Percentiles rank a stretch among this genome's conserved stretches.
Evolutionary conservation across 1,140 invertebrate species (phyloP).

Genomic region (Euwallacea similis): DNA sequence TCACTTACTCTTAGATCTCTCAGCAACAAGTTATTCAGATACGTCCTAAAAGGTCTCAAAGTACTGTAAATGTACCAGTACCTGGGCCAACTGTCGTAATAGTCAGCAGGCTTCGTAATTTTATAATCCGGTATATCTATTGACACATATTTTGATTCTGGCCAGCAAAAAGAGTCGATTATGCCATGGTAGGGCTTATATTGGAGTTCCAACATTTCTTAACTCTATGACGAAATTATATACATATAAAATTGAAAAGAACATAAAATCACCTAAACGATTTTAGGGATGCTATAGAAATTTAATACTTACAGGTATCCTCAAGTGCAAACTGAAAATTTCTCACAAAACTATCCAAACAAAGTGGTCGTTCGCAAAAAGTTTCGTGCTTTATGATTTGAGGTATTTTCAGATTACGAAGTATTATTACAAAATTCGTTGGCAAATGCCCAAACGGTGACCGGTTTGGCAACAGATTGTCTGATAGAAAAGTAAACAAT

Average conservation of each 20-base stretch:
- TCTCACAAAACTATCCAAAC: conserved; percentile 21
- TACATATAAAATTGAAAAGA: no score
- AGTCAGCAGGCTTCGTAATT: conserved; percentile 39
- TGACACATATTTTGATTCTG: conserved; percentile 39
- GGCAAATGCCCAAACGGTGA: conserved; percentile 25
- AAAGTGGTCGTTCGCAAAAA: conserved; percentile 31
- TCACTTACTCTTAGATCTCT: conserved; percentile 39
- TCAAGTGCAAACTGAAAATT: no score
- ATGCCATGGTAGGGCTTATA: conserved; percentile 37
- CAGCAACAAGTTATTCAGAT: conserved; percentile 40
- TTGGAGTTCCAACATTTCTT: conserved; percentile 38
- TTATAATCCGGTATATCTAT: conserved; percentile 41
- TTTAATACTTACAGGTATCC: conserved; percentile 25
- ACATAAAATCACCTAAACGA: background rate
- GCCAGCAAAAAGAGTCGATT: conserved; percentile 35
- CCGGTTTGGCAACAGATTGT: background rate
- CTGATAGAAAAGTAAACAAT: background rate
- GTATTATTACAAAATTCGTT: conserved; percentile 11
- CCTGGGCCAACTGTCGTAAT: conserved; percentile 37
- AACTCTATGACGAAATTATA: no score
- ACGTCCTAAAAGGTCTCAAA: conserved; percentile 32
- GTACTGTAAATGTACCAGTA: conserved; percentile 39
- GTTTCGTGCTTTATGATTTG: conserved; percentile 24
- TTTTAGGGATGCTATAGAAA: conserved; percentile 2
- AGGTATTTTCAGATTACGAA: conserved; percentile 29